phyloP scores from a whole-genome alignment of 2,113 vertebrate genomes.

The Albula glossodonta region DNA sequence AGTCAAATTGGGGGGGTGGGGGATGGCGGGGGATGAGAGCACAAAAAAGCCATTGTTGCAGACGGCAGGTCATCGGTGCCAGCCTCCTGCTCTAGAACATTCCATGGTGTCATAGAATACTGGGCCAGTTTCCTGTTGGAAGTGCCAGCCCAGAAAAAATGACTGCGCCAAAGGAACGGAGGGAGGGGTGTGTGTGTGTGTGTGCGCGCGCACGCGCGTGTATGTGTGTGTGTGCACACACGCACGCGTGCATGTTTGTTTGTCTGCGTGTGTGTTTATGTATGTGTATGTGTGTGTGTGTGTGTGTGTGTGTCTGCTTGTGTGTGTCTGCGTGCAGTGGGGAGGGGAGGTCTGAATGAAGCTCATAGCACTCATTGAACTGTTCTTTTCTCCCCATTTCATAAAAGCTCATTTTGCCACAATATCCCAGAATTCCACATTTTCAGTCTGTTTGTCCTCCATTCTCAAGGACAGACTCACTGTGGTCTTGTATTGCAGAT shows the following conservation, averaged over 20 bases:
- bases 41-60: constrained; percentile 70
- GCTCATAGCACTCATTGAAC: constrained; percentile 26
- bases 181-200: not conserved
- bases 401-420: constrained; percentile 9
- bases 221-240: too few species aligned
- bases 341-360: not conserved
- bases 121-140: constrained; percentile 74
- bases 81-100: constrained; percentile 65
- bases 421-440: not conserved
- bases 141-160: constrained; percentile 68
- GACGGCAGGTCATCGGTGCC: constrained; percentile 58
- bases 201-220: too few species aligned
- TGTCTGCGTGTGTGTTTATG: too few species aligned
- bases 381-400: constrained; percentile 19
- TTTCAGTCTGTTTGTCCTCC: not conserved
- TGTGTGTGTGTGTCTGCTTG: too few species aligned
- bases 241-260: too few species aligned
- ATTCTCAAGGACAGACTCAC: constrained; percentile 12
- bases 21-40: constrained; percentile 22
- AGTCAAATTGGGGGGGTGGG: constrained; percentile 32
- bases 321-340: constrained; percentile 23
- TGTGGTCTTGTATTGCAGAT: constrained; percentile 30
- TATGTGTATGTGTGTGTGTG: too few species aligned
- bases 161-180: not conserved
- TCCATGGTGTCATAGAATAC: constrained; percentile 78